Evolutionary conservation across 2,888 invertebrate genomes (phyloP).

Genomic region (Troides aeacus): DNA sequence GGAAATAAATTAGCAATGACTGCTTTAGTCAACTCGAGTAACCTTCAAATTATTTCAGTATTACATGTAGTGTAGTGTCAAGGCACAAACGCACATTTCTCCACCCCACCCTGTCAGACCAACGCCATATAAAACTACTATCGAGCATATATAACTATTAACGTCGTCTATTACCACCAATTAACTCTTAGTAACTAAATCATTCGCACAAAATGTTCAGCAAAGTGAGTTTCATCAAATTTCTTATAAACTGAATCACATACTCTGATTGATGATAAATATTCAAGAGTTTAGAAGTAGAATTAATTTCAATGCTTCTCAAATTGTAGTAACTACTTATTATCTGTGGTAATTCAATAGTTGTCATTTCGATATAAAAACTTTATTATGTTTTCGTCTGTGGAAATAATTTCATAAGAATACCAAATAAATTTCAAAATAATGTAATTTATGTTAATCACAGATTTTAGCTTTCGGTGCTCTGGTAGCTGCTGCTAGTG

Average conservation of each 20-base stretch:
- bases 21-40: background rate
- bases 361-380: no score
- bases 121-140: constrained; percentile 11
- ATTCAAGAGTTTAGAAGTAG: no score
- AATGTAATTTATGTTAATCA: no score
- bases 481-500: constrained; percentile 49
- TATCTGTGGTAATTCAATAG: no score
- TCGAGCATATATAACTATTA: constrained; percentile 63
- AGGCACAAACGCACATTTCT: constrained; percentile 59
- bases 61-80: constrained; percentile 47
- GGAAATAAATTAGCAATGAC: no score
- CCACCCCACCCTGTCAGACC: constrained; percentile 48
- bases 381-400: no score
- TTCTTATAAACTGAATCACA: no score
- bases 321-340: no score
- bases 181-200: constrained; percentile 54
- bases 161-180: constrained; percentile 55
- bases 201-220: constrained; percentile 61
- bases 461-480: constrained; percentile 37
- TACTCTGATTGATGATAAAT: no score
- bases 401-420: no score
- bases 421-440: no score
- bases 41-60: constrained; percentile 43
- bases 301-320: no score
- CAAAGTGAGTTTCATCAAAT: constrained; percentile 50